Evolutionary conservation across 2,113 vertebrate species (phyloP), one percentile per base, ranked within the genome.

Genomic region (Amblyornis subalaris): DNA sequence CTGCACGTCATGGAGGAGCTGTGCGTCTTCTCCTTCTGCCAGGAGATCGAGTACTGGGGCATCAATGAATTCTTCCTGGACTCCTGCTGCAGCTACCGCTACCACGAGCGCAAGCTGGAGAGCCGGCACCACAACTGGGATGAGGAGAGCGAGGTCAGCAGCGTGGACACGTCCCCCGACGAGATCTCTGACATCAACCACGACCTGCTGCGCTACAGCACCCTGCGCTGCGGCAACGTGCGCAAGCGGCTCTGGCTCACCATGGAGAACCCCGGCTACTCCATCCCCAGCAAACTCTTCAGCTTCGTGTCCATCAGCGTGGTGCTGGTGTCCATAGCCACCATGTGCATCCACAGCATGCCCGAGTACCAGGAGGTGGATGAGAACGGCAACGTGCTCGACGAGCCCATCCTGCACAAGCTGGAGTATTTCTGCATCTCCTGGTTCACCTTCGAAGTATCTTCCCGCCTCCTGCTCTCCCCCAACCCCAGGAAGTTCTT

Each of bases 11-110:
- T 99, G 98, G 99, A 99, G 45, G 99, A 99, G 97, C 97, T 99
- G 89, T 99, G 99, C 4, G 99, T 99, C 90, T 99, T 99, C 98
- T 99, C 99, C 93, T 99, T 99, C 96, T 99, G 99, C 94, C 99
- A 99, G 97, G 99, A 99, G 97, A 99, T 99, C 2, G 99, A 99
- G 95, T 99, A 99, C 96, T 99, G 99, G 99, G 99, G 99, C 95
- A 99, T 99, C 97, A 99, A 99, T 0, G 99, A 99, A 80, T 98
- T 98, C 97, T 99, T 99, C 96, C 98, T 99, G 96, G 99, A 99
- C 97, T 97, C 98, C 14, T 99, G 99, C 98, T 99, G 99, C 93
- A 99, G 99, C 93, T 99, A 98, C 88, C 99, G 99, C 51, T 99
- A 99, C 97, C 98, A 99, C 2, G 99, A 99, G 95, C 98, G 99